Conservation (phyloP, 2,797 vertebrate genomes). For the Rachycentron canadum region DNA sequence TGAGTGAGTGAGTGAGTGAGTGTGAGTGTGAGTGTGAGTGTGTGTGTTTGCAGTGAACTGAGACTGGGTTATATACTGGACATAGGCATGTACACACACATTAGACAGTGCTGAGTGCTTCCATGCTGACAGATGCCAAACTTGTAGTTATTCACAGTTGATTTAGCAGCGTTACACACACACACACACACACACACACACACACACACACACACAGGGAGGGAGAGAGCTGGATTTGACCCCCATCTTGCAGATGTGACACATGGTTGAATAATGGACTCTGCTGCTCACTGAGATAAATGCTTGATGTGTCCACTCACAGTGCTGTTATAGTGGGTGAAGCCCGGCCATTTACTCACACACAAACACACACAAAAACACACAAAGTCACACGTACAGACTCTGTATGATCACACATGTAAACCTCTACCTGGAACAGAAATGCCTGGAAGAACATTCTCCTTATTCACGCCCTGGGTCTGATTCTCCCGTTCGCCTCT, state of each 20-base stretch:
- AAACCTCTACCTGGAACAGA: neutral
- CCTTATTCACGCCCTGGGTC: neutral
- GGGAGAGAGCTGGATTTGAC: conserved; percentile 53
- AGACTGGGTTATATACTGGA: neutral
- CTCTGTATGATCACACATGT: neutral
- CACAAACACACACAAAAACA: conserved; percentile 19
- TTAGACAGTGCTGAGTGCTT: conserved; percentile 34
- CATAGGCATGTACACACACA: conserved; percentile 6
- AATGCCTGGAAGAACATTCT: neutral
- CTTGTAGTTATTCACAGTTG: conserved; percentile 37
- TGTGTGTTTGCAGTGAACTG: conserved; percentile 6
- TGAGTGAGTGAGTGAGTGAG: conserved; percentile 14
- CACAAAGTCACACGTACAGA: conserved; percentile 3
- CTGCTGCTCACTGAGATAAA: conserved; percentile 69
- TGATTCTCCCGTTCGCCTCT: neutral
- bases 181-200: conserved; percentile 13
- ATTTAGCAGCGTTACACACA: conserved; percentile 25
- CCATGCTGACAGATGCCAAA: conserved; percentile 38
- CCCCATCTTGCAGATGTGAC: conserved; percentile 61
- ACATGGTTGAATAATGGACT: conserved; percentile 68
- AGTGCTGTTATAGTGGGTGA: conserved; percentile 39
- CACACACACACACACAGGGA: conserved; percentile 23
- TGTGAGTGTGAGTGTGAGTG: too few species aligned
- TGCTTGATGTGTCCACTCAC: conserved; percentile 65
- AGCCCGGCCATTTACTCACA: conserved; percentile 24